Evolutionary conservation across 2,888 invertebrate species (phyloP).

Genomic region (Macrosoma leucophasiata): DNA sequence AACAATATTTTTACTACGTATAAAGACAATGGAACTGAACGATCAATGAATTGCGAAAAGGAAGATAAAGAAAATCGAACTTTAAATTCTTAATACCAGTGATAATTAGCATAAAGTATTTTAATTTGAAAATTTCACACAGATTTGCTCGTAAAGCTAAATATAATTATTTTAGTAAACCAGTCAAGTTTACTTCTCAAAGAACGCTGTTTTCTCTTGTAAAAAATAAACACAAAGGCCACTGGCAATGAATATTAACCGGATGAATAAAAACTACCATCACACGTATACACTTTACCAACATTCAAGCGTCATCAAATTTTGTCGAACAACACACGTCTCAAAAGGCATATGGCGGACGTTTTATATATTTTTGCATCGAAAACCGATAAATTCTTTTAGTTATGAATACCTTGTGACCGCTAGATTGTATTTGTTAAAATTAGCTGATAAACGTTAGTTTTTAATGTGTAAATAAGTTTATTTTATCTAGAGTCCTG

Average conservation of each 20-base stretch:
- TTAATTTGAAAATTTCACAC: too few species aligned
- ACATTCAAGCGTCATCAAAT: slow-evolving; percentile 29
- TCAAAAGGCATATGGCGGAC: slow-evolving; percentile 77
- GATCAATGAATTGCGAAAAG: too few species aligned
- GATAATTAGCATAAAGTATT: too few species aligned
- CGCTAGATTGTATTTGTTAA: slow-evolving; percentile 72
- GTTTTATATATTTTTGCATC: slow-evolving; percentile 77
- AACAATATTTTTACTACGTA: too few species aligned
- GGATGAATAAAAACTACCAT: slow-evolving; percentile 33
- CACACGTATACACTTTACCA: slow-evolving; percentile 14
- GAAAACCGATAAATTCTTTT: slow-evolving; percentile 76
- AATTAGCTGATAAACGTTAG: slow-evolving; percentile 72
- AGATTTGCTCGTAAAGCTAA: too few species aligned
- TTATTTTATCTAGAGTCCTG: slow-evolving; percentile 70
- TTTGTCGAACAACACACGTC: slow-evolving; percentile 53
- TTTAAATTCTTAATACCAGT: too few species aligned
- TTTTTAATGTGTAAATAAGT: slow-evolving; percentile 75
- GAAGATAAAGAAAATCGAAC: too few species aligned
- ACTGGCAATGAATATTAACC: slow-evolving; percentile 62
- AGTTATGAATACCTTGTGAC: slow-evolving; percentile 75
- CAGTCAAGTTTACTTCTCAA: too few species aligned
- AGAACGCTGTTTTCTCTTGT: slow-evolving; percentile 40
- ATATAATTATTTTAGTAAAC: too few species aligned
- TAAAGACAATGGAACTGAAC: too few species aligned
- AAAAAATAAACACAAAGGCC: slow-evolving; percentile 52